Conservation (phyloP, 2,113 vertebrate species). For the Pterocles burchelli region DNA sequence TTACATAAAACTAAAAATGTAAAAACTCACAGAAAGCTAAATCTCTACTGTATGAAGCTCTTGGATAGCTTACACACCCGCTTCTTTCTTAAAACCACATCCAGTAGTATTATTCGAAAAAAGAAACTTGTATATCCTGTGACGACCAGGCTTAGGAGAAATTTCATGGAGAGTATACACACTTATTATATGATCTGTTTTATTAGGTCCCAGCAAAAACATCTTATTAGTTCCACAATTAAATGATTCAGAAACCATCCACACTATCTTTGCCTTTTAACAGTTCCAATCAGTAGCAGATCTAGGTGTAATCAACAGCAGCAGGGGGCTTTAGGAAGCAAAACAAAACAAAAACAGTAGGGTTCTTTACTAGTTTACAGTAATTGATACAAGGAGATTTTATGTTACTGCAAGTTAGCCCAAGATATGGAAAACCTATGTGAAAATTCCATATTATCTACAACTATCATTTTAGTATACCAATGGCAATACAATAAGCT, state of each 20-base stretch:
- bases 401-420: slow-evolving; percentile 70
- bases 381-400: slow-evolving; percentile 80
- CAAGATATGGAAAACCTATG: slow-evolving; percentile 25
- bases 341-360: slow-evolving; percentile 89
- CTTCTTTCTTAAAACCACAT: neutral
- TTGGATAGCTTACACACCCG: neutral
- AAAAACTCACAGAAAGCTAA: slow-evolving; percentile 10
- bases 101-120: neutral
- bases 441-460: slow-evolving; percentile 46
- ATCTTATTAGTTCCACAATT: slow-evolving; percentile 81
- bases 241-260: slow-evolving; percentile 82
- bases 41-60: neutral
- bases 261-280: slow-evolving; percentile 83
- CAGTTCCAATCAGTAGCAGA: slow-evolving; percentile 86
- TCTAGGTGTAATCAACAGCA: slow-evolving; percentile 90
- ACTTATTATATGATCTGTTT: slow-evolving; percentile 55
- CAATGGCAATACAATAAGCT: neutral
- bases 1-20: neutral
- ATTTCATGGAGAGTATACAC: slow-evolving; percentile 55
- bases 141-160: neutral
- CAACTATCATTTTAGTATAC: slow-evolving; percentile 18
- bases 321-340: slow-evolving; percentile 86
- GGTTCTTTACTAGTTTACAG: slow-evolving; percentile 81
- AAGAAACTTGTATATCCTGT: neutral
- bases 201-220: slow-evolving; percentile 70